Evolutionary conservation across 2,113 vertebrate species (phyloP).

Genomic region (Azemiops feae): DNA sequence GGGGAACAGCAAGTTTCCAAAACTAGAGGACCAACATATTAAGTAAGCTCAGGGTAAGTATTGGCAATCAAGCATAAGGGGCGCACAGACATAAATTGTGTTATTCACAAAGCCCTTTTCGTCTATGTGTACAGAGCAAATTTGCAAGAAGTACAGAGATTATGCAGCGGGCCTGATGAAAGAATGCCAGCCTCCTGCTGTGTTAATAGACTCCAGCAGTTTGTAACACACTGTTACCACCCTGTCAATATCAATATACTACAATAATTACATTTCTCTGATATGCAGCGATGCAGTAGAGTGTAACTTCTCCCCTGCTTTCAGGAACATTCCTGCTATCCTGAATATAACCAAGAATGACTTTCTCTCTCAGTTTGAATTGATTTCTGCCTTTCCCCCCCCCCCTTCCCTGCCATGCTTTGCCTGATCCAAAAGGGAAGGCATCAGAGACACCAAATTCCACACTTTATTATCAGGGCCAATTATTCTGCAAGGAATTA

Average conservation of each 20-base stretch:
- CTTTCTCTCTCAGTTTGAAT: background rate
- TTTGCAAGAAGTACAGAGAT: background rate
- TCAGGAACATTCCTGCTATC: background rate
- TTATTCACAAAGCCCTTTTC: background rate
- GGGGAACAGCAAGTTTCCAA: background rate
- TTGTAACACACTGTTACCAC: background rate
- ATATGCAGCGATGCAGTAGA: background rate
- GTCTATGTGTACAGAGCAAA: background rate
- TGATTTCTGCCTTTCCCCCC: background rate
- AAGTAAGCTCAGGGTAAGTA: background rate
- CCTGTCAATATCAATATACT: background rate
- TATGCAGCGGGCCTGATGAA: background rate
- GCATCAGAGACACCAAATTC: background rate
- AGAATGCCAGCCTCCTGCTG: background rate
- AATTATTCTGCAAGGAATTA: background rate
- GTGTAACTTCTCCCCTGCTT: background rate
- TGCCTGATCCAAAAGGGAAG: background rate
- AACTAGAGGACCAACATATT: background rate
- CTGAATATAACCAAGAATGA: accelerated
- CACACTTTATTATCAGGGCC: background rate
- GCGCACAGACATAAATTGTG: background rate
- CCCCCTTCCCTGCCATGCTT: background rate
- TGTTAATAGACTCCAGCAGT: conserved; percentile 2
- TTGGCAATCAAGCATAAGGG: background rate
- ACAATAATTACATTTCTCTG: background rate